Base-by-base conservation (phyloP, 1,140 invertebrate species). In the Drosophila ogumai region DNA sequence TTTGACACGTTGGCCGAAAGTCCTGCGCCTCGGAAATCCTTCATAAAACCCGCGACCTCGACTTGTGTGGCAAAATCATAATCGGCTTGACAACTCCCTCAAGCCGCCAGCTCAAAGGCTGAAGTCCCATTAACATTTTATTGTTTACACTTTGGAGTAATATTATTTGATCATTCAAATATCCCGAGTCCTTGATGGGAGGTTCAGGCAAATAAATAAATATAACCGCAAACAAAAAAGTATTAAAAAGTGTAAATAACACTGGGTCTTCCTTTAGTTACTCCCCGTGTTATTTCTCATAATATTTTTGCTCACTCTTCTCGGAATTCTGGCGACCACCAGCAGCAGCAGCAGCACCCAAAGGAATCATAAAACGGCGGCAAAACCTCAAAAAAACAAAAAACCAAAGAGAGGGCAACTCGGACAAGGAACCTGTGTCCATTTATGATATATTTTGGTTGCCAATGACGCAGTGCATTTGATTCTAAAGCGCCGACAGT, bases 61-160 rank as follows among this genome's bases (percentile, higher is more conserved):
- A 80, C 80, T 90, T 80, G 80, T 88, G 84, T 90, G 85, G 85
- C 85, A 90, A 81, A 54, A 84, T 79, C 77, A 81, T 88, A 85
- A 88, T 88, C 85, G 73, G 60, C 75, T 84, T 56, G 64, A 61
- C 63, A 88, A 88, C 85, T 87, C 84, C 85, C 88, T 78, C 67
- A 80, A 77, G 72, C 84, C 84, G 59, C 71, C 38, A 22, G 43
- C 13, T 22, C 7, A 22, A 36, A 36, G 50, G 32, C 5, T 15
- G 7, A 52, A 34, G 6, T 34, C 31, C 17, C 13, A 7, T 34
- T 8, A 34, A 13, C 13, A 13, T 12, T 8, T 19, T 17, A 4
- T 19, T 34, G 31, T 34, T 52, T 36, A 36, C 32, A 15, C 13
- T 22, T 22, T 36, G 7, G 12, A 36, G 32, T 36, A 36, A 36